Evolutionary conservation across 1,140 invertebrate species (phyloP), one percentile per base, ranked within the genome.

Genomic region (Microplitis demolitor): DNA sequence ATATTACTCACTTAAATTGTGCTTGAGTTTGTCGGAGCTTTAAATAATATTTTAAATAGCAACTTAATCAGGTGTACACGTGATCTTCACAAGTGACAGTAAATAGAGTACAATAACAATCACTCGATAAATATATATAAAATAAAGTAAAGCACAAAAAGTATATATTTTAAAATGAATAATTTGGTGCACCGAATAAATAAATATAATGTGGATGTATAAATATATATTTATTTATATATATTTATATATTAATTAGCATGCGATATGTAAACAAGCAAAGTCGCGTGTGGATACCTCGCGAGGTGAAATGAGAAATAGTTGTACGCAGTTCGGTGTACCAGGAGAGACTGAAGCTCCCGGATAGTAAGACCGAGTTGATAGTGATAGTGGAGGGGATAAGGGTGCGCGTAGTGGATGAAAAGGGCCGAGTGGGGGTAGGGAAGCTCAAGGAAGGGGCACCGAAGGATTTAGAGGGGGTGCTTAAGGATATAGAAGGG

Each of bases 341-440:
- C 78, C 79, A 80, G 77, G 75, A 76, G 78, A 78, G 78, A 81
- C 79, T 81, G 79, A 72, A 74, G 72, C 69, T 78, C 74, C 73
- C 78, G 70, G 70, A 31, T 14, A 16, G 34, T 14, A 3, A 13
- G 35, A 13, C 6, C 62, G 62, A 37, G 14, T 39, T 64, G 6
- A 2, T 45, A n/a, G 34, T 3, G 60, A 4, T 4, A 0, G 16
- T 3, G 24, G 16, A 24, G 24, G 24, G 16, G 16, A 5, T 31
- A 54, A n/a, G 53, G 16, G 53, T 54, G n/a, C 4, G 11, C 13
- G 24, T 24, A 24, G 24, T 24, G 24, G 24, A 24, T 1, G 53
- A 5, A n/a, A 54, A 14, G 39, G 39, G 39, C 0, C 3, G 16
- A n/a, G 53, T 54, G 53, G 53, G 53, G 53, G 53, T 5, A 9